Conservation (phyloP, 2,113 vertebrate genomes). For the Perognathus longimembris region DNA sequence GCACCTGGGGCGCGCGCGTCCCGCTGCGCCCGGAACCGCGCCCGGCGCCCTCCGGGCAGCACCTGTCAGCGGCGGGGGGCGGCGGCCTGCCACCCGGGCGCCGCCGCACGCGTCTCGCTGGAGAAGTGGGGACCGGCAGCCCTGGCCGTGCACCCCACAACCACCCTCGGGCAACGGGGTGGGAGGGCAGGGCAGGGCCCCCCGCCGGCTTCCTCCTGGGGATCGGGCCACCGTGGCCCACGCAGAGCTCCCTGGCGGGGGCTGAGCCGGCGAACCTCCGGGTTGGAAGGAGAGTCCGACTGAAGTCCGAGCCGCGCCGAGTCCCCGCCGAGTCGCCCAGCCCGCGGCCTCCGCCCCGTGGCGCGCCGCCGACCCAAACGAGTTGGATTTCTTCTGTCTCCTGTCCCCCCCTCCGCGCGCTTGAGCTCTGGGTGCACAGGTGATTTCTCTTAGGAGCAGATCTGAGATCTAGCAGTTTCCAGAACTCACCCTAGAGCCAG, state of each 20-base stretch:
- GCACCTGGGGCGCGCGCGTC: neutral
- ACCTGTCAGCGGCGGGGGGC: conserved; percentile 56
- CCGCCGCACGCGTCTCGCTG: neutral
- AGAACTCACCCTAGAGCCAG: neutral
- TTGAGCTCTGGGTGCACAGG: neutral
- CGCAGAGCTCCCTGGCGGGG: neutral
- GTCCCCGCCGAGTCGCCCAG: too few relatives aligned
- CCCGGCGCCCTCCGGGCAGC: conserved; percentile 55
- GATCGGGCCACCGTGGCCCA: neutral
- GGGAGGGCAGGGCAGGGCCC: neutral
- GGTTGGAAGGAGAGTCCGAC: too few relatives aligned
- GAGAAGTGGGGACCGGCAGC: neutral
- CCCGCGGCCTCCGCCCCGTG: neutral
- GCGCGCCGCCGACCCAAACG: neutral
- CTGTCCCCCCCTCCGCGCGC: neutral
- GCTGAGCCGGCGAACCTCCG: too few relatives aligned
- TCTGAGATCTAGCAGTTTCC: neutral
- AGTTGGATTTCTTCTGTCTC: conserved; percentile 55
- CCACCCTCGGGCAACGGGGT: conserved; percentile 48
- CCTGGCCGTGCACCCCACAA: neutral
- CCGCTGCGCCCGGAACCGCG: conserved; percentile 32
- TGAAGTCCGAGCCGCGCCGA: too few relatives aligned
- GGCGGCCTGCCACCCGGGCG: neutral
- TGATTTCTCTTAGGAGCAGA: neutral
- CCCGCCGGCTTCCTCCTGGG: neutral